These are phyloP conservation scores for Protophormia terraenovae DNA, from an alignment of 2,888 invertebrate species.

Conservation along the genomic window DNA sequence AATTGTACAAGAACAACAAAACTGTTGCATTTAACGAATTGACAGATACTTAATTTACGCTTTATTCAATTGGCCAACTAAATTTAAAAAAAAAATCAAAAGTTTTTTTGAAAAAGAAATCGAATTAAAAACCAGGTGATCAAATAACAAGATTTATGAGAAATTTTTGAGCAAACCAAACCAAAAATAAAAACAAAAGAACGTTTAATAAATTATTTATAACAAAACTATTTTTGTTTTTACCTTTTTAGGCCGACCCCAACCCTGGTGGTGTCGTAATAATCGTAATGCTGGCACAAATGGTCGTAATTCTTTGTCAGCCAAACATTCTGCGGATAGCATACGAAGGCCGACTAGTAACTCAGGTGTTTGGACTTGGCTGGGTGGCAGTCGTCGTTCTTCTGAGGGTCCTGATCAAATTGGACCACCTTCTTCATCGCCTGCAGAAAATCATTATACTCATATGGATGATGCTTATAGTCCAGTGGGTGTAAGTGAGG, in stretches of 20 bases:
- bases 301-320: constrained; percentile 79
- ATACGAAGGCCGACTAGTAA: constrained; percentile 81
- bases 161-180: neutral
- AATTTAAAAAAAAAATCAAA: neutral
- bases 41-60: constrained; percentile 68
- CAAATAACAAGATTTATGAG: constrained; percentile 67
- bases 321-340: constrained; percentile 81
- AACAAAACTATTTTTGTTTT: neutral
- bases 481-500: constrained; percentile 84
- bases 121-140: constrained; percentile 63
- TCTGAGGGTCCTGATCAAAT: constrained; percentile 82
- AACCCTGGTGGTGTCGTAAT: constrained; percentile 82
- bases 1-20: constrained; percentile 54
- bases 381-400: constrained; percentile 79
- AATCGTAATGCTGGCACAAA: constrained; percentile 79
- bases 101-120: constrained; percentile 7
- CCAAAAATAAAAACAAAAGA: constrained; percentile 28
- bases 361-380: constrained; percentile 81
- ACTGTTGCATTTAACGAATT: constrained; percentile 67
- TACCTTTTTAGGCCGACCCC: constrained; percentile 75
- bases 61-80: constrained; percentile 43
- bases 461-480: constrained; percentile 86
- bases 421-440: constrained; percentile 82
- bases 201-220: neutral
- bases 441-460: constrained; percentile 87